A percentile compares a stretch with the other conserved stretches of the same genome.
Conservation (phyloP, 2,113 vertebrate genomes). For the Notothenia rossii region DNA sequence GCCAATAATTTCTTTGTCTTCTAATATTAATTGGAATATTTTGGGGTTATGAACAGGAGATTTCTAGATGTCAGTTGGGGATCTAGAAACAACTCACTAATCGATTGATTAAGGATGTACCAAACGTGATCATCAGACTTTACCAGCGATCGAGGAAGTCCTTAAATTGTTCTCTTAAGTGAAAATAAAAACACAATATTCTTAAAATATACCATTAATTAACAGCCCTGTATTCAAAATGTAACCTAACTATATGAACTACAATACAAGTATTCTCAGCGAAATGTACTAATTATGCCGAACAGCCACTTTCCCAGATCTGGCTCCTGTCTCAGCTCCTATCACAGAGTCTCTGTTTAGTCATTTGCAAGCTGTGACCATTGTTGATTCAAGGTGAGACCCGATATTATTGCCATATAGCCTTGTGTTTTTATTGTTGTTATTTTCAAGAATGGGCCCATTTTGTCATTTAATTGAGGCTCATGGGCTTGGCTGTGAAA, state of each 20-base stretch:
- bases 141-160: background rate
- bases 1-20: background rate
- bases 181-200: background rate
- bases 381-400: constrained; percentile 81
- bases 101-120: background rate
- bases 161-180: background rate
- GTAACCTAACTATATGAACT: no score
- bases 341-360: constrained; percentile 57
- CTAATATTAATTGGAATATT: constrained; percentile 4
- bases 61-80: background rate
- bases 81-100: background rate
- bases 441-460: constrained; percentile 83
- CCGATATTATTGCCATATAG: constrained; percentile 77
- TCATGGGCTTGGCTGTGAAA: constrained; percentile 82
- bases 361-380: constrained; percentile 75
- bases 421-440: constrained; percentile 84
- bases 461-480: constrained; percentile 87
- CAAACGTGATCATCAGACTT: background rate
- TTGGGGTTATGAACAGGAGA: background rate
- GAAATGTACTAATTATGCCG: background rate
- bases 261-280: background rate
- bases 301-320: no score
- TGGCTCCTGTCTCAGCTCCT: constrained; percentile 2
- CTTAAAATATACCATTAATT: no score
- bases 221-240: no score